phyloP scores from a whole-genome alignment of 2,797 vertebrate species.

The Furcifer pardalis region DNA sequence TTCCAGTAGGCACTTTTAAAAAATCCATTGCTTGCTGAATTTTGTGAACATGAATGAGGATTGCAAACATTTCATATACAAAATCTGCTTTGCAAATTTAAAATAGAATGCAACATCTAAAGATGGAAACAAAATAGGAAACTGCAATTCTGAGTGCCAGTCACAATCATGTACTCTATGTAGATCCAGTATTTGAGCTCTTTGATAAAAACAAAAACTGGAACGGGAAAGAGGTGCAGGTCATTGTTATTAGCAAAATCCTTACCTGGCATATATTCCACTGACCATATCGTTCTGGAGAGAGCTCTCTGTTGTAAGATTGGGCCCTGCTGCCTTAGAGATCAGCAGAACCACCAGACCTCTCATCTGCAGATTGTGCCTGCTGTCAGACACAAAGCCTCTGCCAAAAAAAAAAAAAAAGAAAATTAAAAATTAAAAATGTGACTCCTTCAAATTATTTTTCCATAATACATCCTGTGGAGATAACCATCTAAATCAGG shows the following conservation, averaged over 20 bases:
- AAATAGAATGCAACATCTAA: background rate
- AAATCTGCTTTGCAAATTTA: background rate
- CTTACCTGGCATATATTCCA: slow-evolving; percentile 95
- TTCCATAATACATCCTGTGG: background rate
- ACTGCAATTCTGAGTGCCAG: background rate
- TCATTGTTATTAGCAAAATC: background rate
- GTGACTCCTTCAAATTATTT: background rate
- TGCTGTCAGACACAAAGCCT: slow-evolving; percentile 90
- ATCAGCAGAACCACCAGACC: slow-evolving; percentile 91
- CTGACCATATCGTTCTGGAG: slow-evolving; percentile 89
- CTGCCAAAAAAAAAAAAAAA: slow-evolving; percentile 70
- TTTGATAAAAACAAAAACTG: background rate
- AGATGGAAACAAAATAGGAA: background rate
- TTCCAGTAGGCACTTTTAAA: background rate
- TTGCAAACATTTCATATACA: background rate
- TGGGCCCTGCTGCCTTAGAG: slow-evolving; percentile 95
- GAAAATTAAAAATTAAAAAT: background rate
- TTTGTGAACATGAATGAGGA: background rate
- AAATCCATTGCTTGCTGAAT: background rate
- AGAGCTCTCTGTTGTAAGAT: slow-evolving; percentile 65
- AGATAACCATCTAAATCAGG: background rate
- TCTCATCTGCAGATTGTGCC: slow-evolving; percentile 90
- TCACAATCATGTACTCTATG: background rate
- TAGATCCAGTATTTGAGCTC: background rate
- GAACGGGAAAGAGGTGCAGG: background rate